phyloP scores from a whole-genome alignment of 2,797 vertebrate species.

The Pipistrellus nathusii region DNA sequence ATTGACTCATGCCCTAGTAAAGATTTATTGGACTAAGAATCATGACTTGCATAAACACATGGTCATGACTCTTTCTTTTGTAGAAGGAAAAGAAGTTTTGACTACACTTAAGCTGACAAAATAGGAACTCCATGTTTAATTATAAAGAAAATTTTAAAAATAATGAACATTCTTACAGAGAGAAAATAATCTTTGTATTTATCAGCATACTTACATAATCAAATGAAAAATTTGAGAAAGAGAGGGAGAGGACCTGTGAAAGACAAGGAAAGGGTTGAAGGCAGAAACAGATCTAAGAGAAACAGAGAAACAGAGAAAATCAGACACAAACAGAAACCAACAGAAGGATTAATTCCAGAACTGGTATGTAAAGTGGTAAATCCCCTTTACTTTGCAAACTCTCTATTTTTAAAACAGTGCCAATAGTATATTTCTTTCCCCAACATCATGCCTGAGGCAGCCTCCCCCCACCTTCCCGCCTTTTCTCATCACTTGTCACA shows the following conservation, averaged over 20 bases:
- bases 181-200: constrained; percentile 26
- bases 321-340: not conserved
- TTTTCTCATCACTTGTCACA: not conserved
- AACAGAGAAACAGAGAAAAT: not conserved
- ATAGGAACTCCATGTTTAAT: not conserved
- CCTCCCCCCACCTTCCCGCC: accelerated
- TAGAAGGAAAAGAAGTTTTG: not conserved
- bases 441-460: not conserved
- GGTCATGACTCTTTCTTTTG: not conserved
- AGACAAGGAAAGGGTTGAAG: not conserved
- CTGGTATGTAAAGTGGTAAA: not conserved
- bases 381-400: not conserved
- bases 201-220: not conserved
- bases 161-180: not conserved
- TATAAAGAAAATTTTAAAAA: constrained; percentile 1
- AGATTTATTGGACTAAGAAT: not conserved
- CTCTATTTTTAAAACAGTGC: not conserved
- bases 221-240: not conserved
- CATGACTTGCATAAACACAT: constrained; percentile 32
- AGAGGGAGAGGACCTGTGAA: not conserved
- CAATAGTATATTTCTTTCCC: not conserved
- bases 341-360: not conserved
- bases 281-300: not conserved
- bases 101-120: not conserved
- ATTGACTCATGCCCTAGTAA: not conserved